phyloP scores from a whole-genome alignment of 2,113 vertebrate species.

The Sebastes schlegelii region DNA sequence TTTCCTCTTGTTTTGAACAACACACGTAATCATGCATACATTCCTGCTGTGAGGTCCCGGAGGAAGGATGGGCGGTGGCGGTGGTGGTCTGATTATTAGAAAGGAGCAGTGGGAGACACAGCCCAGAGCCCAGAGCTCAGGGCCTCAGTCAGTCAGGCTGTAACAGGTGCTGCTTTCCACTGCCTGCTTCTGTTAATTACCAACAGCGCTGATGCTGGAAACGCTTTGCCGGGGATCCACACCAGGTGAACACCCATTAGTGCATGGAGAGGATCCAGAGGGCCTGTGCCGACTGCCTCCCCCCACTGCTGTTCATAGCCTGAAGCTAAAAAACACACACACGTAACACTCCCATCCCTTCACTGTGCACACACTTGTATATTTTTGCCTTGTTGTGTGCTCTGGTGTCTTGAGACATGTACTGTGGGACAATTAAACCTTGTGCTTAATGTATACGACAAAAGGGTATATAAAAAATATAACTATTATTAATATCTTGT shows the following conservation, averaged over 20 bases:
- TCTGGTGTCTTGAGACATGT: conserved; percentile 16
- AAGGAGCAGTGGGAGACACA: conserved; percentile 61
- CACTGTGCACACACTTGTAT: neutral
- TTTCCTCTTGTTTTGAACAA: conserved; percentile 9
- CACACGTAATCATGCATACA: conserved; percentile 42
- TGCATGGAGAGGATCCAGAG: conserved; percentile 78
- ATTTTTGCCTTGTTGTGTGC: conserved; percentile 18
- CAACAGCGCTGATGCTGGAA: conserved; percentile 69
- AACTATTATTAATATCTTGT: no score
- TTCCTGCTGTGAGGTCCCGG: conserved; percentile 32
- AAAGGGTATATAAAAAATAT: no score
- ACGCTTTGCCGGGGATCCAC: conserved; percentile 67
- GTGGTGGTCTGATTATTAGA: conserved; percentile 61
- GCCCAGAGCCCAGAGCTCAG: conserved; percentile 68
- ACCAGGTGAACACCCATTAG: conserved; percentile 79
- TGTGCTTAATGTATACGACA: neutral
- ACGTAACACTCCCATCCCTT: conserved; percentile 16
- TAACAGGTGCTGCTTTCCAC: conserved; percentile 84
- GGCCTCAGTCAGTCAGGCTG: conserved; percentile 71
- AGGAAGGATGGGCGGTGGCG: conserved; percentile 32
- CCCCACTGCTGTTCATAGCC: conserved; percentile 26
- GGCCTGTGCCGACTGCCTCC: conserved; percentile 52
- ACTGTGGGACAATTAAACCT: neutral
- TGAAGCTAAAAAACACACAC: conserved; percentile 10
- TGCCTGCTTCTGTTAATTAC: conserved; percentile 84